These are phyloP conservation scores for Orchesellides sinensis DNA, from an alignment of 2,888 invertebrate genomes.

Conservation along the genomic window DNA sequence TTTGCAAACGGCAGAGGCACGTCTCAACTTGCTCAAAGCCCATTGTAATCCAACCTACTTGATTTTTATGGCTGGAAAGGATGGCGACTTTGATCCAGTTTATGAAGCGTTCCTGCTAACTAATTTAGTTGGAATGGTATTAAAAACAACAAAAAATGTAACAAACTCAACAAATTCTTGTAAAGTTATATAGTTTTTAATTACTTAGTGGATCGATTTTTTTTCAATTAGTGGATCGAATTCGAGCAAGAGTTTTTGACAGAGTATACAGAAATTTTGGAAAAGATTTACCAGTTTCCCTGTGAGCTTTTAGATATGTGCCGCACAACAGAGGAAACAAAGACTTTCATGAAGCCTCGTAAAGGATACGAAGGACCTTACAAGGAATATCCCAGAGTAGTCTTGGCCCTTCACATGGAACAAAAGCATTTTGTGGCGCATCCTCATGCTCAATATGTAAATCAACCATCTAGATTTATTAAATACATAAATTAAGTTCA, in stretches of 20 bases:
- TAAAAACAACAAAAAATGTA: too few relatives aligned
- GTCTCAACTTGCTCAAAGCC: conserved; percentile 83
- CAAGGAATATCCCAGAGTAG: conserved; percentile 82
- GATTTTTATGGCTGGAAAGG: conserved; percentile 80
- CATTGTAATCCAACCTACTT: conserved; percentile 84
- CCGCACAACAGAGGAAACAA: conserved; percentile 84
- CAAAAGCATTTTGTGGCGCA: conserved; percentile 88
- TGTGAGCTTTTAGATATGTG: conserved; percentile 80
- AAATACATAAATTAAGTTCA: not conserved
- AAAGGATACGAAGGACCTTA: conserved; percentile 77
- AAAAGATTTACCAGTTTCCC: conserved; percentile 77
- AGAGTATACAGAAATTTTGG: conserved; percentile 81
- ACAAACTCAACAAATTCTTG: too few relatives aligned
- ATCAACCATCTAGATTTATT: not conserved
- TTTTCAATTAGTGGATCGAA: conserved; percentile 67
- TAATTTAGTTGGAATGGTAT: not conserved
- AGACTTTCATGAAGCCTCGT: conserved; percentile 81
- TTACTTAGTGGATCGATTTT: too few relatives aligned
- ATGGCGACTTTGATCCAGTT: conserved; percentile 80
- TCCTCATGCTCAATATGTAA: conserved; percentile 84
- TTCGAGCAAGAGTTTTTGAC: conserved; percentile 82
- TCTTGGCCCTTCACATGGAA: conserved; percentile 83
- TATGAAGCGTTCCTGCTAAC: conserved; percentile 82
- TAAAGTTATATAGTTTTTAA: too few relatives aligned
- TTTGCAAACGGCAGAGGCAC: conserved; percentile 80